Evolutionary conservation across 2,797 vertebrate genomes (phyloP), one percentile per base, ranked within the genome.

Genomic region (Falco berigora): DNA sequence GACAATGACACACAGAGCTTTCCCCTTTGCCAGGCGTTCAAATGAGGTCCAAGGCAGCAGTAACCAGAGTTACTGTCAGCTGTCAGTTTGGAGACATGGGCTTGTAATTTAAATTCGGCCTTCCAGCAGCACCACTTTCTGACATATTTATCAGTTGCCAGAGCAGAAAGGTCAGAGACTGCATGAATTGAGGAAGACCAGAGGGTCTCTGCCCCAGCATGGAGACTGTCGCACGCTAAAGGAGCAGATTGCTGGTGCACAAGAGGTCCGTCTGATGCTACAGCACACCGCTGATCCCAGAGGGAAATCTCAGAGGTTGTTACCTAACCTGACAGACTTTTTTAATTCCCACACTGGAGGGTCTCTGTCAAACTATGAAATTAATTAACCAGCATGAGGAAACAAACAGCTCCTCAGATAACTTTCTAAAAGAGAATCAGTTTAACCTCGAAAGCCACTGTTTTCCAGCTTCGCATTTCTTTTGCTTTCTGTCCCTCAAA

Each of bases 181-280:
- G 52, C 62, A 16, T 5, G 61, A 85, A 42, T 27, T 27, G 34
- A 64, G 56, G 40, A 61, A 47, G 68, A 67, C 12, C 61, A 34
- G 15, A n/a, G 21, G 4, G 12, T 82, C 40, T 22, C 15, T 22
- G 14, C 20, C 11, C 15, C 34, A 12, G 46, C 53, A 67, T 1
- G 1, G n/a, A 34, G 32, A n/a, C 5, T 14, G 52, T 32, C 16
- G 6, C 4, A 4, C 0, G 2, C 46, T 25, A 8, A 72, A 49
- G 62, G 25, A 72, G 27, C 24, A 15, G 56, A 4, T 9, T 28
- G 9, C 32, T 11, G 23, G 22, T 63, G 58, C 77, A 44, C 6
- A 32, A 30, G 64, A 40, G 10, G 24, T 30, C 12, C 14, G 38
- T 58, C 46, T 38, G 59, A 34, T n/a, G 40, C 61, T 69, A 12